Base-by-base conservation (phyloP, 2,113 vertebrate species). In the Leucoraja erinaceus region DNA sequence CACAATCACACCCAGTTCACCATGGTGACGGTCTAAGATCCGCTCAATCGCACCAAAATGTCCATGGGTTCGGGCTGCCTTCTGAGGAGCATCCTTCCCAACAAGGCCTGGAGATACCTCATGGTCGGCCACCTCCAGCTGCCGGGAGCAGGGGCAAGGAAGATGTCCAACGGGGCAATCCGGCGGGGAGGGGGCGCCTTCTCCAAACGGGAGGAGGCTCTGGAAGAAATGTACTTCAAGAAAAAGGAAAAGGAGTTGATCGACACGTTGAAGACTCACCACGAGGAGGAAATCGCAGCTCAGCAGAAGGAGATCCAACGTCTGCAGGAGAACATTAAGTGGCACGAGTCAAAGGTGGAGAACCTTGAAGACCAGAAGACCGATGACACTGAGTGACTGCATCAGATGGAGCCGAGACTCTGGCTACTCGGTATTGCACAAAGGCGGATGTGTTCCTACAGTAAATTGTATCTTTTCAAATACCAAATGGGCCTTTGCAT, bases 151-250 rank as follows among this genome's bases (percentile, higher is more conserved):
- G 83, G n/a, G 31, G 28, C 0, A 4, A 31, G 59, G 59, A 2
- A 16, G 28, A 20, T 0, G 14, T 16, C 28, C 12, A 63, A 63
- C 12, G 83, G 83, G 31, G 5, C 59, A 2, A 3, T 88, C 28
- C 59, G 83, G 8, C 0, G 7, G 5, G 59, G 59, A 11, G 83
- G 83, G 0, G 83, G 83, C 1, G 1, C 28, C n/a, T 88, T 88
- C 3, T 5, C 83, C 0, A 88, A 63, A 16, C 16, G 83, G n/a
- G 59, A 88, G n/a, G 28, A 88, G 83, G 83, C 83, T 2, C 6
- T 20, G 28, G 83, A 88, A 31, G 83, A 31, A 66, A 63, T 66
- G 83, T 88, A 88, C 83, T 88, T 88, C 59, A 88, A 8, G 28
- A 88, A 18, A 33, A 88, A 63, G 83, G 83, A 88, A 18, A 63